Percentiles rank a stretch among this genome's conserved stretches.
These are phyloP conservation scores for Urosaurus nigricauda DNA, from an alignment of 2,797 vertebrate genomes.

Conservation along the genomic window DNA sequence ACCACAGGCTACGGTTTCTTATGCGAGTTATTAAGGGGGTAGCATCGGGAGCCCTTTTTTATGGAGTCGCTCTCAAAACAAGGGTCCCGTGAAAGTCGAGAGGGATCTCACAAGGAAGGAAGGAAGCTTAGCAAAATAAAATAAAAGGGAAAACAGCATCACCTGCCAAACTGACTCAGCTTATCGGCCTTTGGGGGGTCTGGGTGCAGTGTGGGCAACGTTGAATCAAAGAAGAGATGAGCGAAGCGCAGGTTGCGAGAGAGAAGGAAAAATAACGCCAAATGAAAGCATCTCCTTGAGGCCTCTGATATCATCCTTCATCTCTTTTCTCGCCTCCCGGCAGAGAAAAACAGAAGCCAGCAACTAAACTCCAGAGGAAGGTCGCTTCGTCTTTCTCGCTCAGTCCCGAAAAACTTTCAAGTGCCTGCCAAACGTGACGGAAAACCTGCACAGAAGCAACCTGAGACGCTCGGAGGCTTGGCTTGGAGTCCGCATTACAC, in stretches of 20 bases:
- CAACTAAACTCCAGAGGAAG: neutral
- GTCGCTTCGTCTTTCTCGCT: neutral
- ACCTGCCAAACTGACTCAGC: neutral
- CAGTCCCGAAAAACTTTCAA: neutral
- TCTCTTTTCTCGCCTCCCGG: neutral
- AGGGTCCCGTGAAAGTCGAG: rapidly evolving
- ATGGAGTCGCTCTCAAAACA: neutral
- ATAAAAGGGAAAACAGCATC: neutral
- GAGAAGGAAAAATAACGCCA: neutral
- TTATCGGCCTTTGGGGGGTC: neutral
- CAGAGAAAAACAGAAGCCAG: neutral
- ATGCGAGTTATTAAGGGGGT: too few relatives aligned
- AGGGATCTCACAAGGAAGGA: rapidly evolving
- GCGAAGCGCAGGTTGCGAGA: rapidly evolving
- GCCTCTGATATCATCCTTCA: neutral
- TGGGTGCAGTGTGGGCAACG: too few relatives aligned
- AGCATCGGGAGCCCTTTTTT: neutral
- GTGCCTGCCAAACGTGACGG: neutral
- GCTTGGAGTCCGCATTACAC: neutral
- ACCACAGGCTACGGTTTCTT: rapidly evolving
- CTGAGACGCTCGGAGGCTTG: neutral
- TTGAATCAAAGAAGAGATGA: neutral
- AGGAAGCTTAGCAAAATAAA: neutral
- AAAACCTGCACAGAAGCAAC: constrained; percentile 38
- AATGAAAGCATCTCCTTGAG: neutral